A percentile compares a stretch with the other conserved stretches of the same genome.
Conservation (phyloP, 2,888 invertebrate species). For the Onchidella celtica region DNA sequence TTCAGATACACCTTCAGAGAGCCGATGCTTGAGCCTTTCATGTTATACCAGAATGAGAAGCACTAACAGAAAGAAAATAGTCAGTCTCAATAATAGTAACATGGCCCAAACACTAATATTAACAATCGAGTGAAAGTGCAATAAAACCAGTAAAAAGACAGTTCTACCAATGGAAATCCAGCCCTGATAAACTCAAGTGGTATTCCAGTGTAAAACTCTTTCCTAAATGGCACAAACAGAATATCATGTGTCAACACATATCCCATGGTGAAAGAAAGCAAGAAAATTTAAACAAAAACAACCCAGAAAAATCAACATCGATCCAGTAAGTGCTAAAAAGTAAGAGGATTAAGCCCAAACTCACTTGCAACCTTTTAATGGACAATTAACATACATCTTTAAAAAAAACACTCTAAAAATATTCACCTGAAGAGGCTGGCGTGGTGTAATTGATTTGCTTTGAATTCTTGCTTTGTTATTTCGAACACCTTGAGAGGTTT, state of each 20-base stretch:
- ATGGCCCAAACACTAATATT: no score
- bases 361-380: no score
- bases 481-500: constrained; percentile 81
- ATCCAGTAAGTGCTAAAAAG: not conserved
- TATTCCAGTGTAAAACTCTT: no score
- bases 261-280: no score
- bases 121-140: no score
- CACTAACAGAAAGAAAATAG: constrained; percentile 78
- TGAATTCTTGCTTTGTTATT: constrained; percentile 82
- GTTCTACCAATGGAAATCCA: no score
- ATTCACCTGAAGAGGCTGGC: constrained; percentile 21
- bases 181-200: no score
- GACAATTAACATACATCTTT: no score
- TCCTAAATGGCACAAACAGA: no score
- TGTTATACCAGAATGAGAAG: constrained; percentile 78
- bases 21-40: constrained; percentile 67
- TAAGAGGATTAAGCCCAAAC: constrained; percentile 48
- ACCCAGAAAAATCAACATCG: not conserved
- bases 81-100: not conserved
- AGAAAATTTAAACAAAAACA: not conserved
- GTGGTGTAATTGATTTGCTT: constrained; percentile 31
- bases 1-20: constrained; percentile 65
- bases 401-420: no score
- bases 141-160: no score
- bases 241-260: no score